Evolutionary conservation across 1,140 invertebrate species (phyloP), one percentile per base, ranked within the genome.

Genomic region (Myzus persicae): DNA sequence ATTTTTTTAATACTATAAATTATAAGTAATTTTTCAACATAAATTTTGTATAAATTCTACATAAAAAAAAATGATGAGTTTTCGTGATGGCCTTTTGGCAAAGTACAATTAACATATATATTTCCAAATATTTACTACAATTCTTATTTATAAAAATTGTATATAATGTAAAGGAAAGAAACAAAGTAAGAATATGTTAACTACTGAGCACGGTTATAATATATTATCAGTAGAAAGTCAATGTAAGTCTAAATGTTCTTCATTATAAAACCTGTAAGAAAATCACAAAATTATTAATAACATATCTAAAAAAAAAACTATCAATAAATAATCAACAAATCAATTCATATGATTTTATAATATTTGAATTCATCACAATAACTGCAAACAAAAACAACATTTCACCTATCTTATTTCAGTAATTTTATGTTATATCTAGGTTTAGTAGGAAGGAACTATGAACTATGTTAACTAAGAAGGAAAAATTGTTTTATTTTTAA

Each of bases 231-330:
- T 85, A 88, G 44, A 48, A 88, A 88, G 85, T 88, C n/a, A 88
- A 22, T 88, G 44, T 36, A 88, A 88, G 48, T 90, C 88, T 90
- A 90, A 54, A 54, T 90, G n/a, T 90, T 90, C 88, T 90, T 90
- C 88, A 90, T 90, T 90, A 59, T 26, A 54, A 54, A 90, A 90
- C 46, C 48, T 54, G 46, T 51, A 54, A 90, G 40, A 36, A 90
- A 90, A 90, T 2, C 2, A 54, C 18, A 54, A 59, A n/a, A 40
- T 54, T 4, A 90, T 90, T 54, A 90, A 26, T 90, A 54, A 54
- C 40, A 40, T 42, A 42, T 44, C 11, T 14, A 67, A 59, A 59
- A 59, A 24, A 24, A 59, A 31, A 59, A 9, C 24, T 59, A 26
- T 59, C 24, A 31, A 67, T 67, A 67, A 67, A 67, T 59, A 4